phyloP scores from a whole-genome alignment of 2,797 vertebrate species.

The Peromyscus attwateri region DNA sequence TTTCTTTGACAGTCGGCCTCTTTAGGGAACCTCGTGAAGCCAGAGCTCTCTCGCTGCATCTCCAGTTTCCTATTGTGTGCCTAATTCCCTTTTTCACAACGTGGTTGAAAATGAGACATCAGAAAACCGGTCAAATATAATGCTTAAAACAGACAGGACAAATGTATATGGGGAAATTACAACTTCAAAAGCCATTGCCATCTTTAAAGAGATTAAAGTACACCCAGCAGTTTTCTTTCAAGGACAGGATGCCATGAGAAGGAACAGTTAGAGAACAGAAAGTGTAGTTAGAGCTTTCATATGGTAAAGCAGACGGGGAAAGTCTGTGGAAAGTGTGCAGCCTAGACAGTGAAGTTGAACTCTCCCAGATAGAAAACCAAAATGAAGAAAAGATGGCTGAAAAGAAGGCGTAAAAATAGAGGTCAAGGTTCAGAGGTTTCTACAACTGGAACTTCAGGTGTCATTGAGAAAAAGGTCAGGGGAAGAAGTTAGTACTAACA shows the following conservation, averaged over 20 bases:
- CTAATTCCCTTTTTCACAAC: not conserved
- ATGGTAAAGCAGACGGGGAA: constrained; percentile 43
- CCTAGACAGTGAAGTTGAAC: constrained; percentile 15
- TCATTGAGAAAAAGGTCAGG: not conserved
- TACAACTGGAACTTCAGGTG: not conserved
- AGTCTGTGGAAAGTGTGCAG: not conserved
- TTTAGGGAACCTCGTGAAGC: not conserved
- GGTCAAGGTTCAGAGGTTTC: not conserved
- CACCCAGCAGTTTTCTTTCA: not conserved
- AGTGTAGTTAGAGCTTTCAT: constrained; percentile 48
- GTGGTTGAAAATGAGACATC: not conserved
- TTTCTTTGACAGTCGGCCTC: not conserved
- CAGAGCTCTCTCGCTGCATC: not conserved
- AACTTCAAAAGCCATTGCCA: not conserved
- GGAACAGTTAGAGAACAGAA: not conserved
- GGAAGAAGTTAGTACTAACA: not conserved
- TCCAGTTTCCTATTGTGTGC: not conserved
- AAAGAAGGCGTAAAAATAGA: not conserved
- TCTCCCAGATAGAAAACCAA: not conserved
- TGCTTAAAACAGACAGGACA: not conserved
- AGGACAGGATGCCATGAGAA: constrained; percentile 11
- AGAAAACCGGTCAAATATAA: constrained; percentile 21
- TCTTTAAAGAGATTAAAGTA: constrained; percentile 42
- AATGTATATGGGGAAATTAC: not conserved
- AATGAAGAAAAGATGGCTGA: not conserved